Base-by-base conservation (phyloP, 2,113 vertebrate species). In the Scomber scombrus region DNA sequence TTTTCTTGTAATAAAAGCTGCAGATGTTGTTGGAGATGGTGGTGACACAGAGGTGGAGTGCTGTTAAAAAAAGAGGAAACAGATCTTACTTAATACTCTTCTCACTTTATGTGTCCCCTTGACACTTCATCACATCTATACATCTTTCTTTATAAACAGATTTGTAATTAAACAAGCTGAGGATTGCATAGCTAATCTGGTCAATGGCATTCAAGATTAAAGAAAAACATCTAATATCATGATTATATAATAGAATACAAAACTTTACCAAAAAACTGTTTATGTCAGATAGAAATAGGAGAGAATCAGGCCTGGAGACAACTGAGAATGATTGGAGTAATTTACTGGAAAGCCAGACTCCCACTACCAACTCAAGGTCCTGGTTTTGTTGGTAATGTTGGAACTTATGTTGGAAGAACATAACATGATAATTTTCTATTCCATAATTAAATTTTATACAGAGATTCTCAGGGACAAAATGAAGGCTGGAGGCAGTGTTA, bases 11-110 rank as follows among this genome's bases (percentile, higher is more conserved):
- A 12, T 64, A 23, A 61, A 81, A 79, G 87, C 81, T 85, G 75
- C 34, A 80, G 76, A 79, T 89, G 86, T 78, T 83, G 83, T 51
- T 71, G 79, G 64, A 84, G 80, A 63, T 67, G 75, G 43, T 74
- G 84, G 62, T 49, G 34, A 47, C 45, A 60, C 73, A 67, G 77
- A 76, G 85, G 74, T 80, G 51, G 82, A 78, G 87, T 64, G 74
- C 91, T 93, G 90, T 83, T 29, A 18, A 73, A 47, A 26, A 52
- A 52, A 61, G 13, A 58, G 75, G 16, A 49, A 23, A 84, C 47
- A 71, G 6, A 71, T 34, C 55, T 45, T 7, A 69, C 5, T 78
- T 31, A 58, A 55, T 73, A 40, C 8, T 40, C 8, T 7, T 40
- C 8, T 40, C 34, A 40, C 31, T 34, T 34, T 34, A 34, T 34